Conservation (phyloP, 2,797 vertebrate genomes). For the Cephalopachus bancanus region DNA sequence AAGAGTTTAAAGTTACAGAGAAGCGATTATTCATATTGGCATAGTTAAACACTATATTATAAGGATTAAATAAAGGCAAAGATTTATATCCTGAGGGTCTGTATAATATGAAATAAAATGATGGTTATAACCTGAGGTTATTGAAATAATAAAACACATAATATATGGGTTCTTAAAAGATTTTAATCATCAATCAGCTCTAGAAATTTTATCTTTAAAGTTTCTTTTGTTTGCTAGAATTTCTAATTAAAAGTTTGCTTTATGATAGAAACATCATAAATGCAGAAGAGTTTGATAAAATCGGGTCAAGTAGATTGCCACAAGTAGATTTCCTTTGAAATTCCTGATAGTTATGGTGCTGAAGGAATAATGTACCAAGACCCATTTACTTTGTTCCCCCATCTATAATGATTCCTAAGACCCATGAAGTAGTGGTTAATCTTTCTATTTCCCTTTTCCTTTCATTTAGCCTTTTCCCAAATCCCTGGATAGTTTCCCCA, state of each 20-base stretch:
- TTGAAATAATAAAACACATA: not conserved
- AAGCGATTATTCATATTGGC: not conserved
- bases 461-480: not conserved
- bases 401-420: not conserved
- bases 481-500: not conserved
- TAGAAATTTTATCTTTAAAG: not conserved
- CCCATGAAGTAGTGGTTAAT: not conserved
- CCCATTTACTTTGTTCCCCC: not conserved
- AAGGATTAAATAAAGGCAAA: slow-evolving; percentile 4
- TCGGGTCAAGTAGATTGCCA: not conserved
- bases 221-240: slow-evolving; percentile 16
- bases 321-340: slow-evolving; percentile 9
- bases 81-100: not conserved
- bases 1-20: slow-evolving; percentile 22
- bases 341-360: not conserved
- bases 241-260: not conserved
- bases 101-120: slow-evolving; percentile 1
- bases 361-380: not conserved
- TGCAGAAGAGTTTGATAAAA: slow-evolving; percentile 3
- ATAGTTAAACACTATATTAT: slow-evolving; percentile 27
- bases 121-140: not conserved
- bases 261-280: not conserved
- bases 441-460: not conserved
- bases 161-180: slow-evolving; percentile 38
- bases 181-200: not conserved